These are phyloP conservation scores for Lytechinus variegatus DNA, from an alignment of 35 echinoderm and acorn worm species.

Conservation along the genomic window DNA sequence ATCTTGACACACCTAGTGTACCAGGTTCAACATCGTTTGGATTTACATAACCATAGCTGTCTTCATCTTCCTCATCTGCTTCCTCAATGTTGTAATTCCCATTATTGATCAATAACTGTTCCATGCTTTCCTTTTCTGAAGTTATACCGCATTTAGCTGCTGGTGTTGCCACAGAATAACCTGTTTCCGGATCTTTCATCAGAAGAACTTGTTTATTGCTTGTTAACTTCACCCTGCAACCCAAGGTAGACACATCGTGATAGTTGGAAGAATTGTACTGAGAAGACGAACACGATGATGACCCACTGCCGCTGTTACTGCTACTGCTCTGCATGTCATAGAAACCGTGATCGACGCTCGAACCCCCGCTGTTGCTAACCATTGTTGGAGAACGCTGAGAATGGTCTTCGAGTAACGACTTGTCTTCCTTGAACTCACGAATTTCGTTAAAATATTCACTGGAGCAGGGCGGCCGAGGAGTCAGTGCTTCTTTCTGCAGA, in stretches of 20 bases:
- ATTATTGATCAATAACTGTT: neutral
- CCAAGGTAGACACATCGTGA: neutral
- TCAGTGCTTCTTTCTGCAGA: slow-evolving; percentile 36
- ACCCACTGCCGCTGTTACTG: neutral
- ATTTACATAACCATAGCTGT: slow-evolving; percentile 27
- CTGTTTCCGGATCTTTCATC: neutral
- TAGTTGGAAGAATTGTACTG: slow-evolving; percentile 32
- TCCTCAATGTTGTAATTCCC: neutral
- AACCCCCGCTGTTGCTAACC: slow-evolving; percentile 44
- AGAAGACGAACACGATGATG: neutral
- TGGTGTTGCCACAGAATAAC: neutral
- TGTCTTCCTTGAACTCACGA: neutral
- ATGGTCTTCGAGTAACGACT: neutral
- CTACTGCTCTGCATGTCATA: slow-evolving; percentile 47
- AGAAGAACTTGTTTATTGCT: neutral
- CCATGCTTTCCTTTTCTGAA: neutral
- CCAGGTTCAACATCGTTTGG: slow-evolving; percentile 17
- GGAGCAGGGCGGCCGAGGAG: neutral
- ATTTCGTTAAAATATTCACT: slow-evolving; percentile 30
- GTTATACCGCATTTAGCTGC: neutral
- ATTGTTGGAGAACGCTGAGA: neutral
- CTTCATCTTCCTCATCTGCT: neutral
- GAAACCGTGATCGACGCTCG: slow-evolving; percentile 41
- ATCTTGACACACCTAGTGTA: neutral
- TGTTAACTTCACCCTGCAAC: neutral